Evolutionary conservation across 2,797 vertebrate species (phyloP), one percentile per base, ranked within the genome.

Genomic region (Botia kubotai): DNA sequence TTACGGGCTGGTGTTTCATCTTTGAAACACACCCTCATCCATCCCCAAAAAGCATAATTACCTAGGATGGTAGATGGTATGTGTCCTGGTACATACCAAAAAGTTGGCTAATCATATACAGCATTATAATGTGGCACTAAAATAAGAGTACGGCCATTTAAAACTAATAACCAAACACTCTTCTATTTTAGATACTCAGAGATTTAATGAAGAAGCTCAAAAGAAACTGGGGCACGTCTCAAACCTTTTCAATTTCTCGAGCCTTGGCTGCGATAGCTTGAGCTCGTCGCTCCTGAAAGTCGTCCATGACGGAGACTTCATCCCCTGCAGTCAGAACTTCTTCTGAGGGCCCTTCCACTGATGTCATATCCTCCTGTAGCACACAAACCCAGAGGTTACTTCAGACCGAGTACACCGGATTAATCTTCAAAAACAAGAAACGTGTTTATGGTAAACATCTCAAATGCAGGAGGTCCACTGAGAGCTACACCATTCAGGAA

Each of bases 211-310:
- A 66, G 52, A 13, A 29, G 62, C 1, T 67, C 4, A 39, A 57
- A 77, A 67, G 2, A 8, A 2, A 19, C 21, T n/a, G 3, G 29
- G 29, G 19, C 4, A 23, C 13, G 7, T 63, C 3, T 43, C 58
- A 50, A 88, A 95, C 94, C 93, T 94, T 94, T 80, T 94, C 93
- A 29, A 95, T 94, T 69, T 94, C 93, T 57, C 83, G 86, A 70
- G 93, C 94, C 90, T 94, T 95, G 70, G 91, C 83, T 8, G 92
- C 75, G 48, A 95, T 94, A 77, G 93, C 93, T 69, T 86, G 52
- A 69, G 91, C 88, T 80, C 93, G 86, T 26, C 90, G 88, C 77
- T 94, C 92, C 11, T 92, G 87, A 46, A 93, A 87, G 83, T 87
- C 89, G 2, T 93, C 93, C 0, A 83, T 13, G 0, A 89, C 16